Percentiles rank a stretch among this genome's conserved stretches.
Evolutionary conservation across 2,888 invertebrate genomes (phyloP).

Genomic region (Creontiades dilutus): DNA sequence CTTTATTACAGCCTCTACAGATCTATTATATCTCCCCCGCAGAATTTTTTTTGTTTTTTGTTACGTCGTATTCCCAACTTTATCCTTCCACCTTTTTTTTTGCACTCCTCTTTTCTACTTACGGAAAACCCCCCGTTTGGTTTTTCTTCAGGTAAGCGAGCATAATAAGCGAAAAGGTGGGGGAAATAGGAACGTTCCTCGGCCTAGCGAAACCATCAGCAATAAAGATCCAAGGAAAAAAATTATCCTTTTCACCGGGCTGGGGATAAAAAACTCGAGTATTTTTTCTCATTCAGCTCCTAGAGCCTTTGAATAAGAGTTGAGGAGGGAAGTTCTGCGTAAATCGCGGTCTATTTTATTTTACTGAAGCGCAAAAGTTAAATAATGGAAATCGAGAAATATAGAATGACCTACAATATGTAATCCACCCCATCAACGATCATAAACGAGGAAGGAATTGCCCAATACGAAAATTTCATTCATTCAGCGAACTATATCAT

Average conservation of each 20-base stretch:
- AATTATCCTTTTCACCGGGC: slow-evolving; percentile 20
- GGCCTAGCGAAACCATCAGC: slow-evolving; percentile 62
- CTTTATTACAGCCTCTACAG: slow-evolving; percentile 73
- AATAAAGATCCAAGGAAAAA: slow-evolving; percentile 55
- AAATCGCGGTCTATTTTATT: neutral
- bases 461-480: too few relatives aligned
- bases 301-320: slow-evolving; percentile 25
- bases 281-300: slow-evolving; percentile 29
- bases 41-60: slow-evolving; percentile 54
- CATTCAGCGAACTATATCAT: too few relatives aligned
- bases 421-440: too few relatives aligned
- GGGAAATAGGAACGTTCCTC: slow-evolving; percentile 33
- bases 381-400: neutral
- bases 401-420: neutral
- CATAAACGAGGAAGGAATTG: neutral
- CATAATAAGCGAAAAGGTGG: slow-evolving; percentile 17
- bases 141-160: slow-evolving; percentile 60
- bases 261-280: slow-evolving; percentile 10
- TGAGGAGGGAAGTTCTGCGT: neutral
- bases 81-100: slow-evolving; percentile 44
- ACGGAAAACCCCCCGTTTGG: slow-evolving; percentile 48
- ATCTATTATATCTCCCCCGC: slow-evolving; percentile 69
- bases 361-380: neutral
- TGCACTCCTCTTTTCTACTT: slow-evolving; percentile 58
- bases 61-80: slow-evolving; percentile 58